Conservation (phyloP, 2,888 invertebrate species). For the Cataglyphis altisquamis region DNA sequence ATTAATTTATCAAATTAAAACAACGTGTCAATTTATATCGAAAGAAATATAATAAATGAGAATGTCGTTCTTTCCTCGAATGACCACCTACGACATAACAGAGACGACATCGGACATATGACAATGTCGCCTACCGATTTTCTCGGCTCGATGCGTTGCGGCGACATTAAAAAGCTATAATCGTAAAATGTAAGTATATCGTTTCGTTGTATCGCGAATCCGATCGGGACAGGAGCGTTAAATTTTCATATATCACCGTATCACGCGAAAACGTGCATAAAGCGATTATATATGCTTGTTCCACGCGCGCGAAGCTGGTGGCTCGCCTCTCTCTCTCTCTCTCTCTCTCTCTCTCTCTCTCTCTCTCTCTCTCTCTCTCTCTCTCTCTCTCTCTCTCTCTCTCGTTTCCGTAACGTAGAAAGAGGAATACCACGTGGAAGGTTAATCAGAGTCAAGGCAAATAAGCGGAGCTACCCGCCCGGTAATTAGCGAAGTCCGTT, state of each 20-base stretch:
- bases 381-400: constrained; percentile 9
- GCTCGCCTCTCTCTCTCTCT: background rate
- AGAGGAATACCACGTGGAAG: constrained; percentile 69
- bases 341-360: constrained; percentile 19
- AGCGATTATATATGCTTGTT: constrained; percentile 37
- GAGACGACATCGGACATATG: background rate
- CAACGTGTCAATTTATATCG: background rate
- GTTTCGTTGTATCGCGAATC: constrained; percentile 6
- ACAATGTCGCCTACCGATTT: background rate
- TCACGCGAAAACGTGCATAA: constrained; percentile 30
- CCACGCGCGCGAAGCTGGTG: no score
- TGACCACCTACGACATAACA: background rate
- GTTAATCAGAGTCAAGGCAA: constrained; percentile 83
- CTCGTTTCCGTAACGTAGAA: constrained; percentile 51
- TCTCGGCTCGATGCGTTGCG: background rate
- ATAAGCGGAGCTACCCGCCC: constrained; percentile 76
- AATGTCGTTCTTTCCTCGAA: background rate
- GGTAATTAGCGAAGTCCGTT: constrained; percentile 82
- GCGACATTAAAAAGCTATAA: background rate
- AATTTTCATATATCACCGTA: constrained; percentile 41
- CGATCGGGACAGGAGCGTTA: constrained; percentile 25
- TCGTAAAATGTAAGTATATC: background rate
- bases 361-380: no score
- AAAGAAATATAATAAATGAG: background rate
- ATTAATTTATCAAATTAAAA: background rate